Base-by-base conservation (phyloP, 2,888 invertebrate genomes). In the Drepanosiphum platanoidis region DNA sequence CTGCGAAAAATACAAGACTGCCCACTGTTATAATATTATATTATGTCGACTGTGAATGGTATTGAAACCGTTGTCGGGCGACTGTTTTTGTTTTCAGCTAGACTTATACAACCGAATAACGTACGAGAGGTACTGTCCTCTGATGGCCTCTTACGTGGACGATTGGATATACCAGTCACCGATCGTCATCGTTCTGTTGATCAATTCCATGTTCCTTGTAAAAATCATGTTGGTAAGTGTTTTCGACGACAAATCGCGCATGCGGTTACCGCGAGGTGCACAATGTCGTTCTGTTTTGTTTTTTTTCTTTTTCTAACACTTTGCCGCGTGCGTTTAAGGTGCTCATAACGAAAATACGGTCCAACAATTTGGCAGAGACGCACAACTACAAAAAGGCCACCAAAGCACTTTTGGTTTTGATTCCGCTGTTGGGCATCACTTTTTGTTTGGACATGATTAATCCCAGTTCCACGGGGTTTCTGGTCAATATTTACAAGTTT, bases 301-400 rank as follows among this genome's bases (percentile, higher is more conserved):
- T 52, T 22, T 15, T 22, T 22, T 5, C 3, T n/a, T 61, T 18
- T 22, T 32, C 5, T 61, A 30, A 34, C 32, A 18, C 30, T 39
- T 27, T 70, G 13, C 46, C n/a, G 36, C n/a, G n/a, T 89, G 87
- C 88, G 88, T 87, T 89, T 88, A 89, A 96, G 96, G 96, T 97
- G 79, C 92, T 98, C 87, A 96, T 98, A 89, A 97, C 97, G 46
- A 97, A 97, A 89, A 92, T 97, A 11, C 93, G 96, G 77, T 97
- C 97, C 32, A 95, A 97, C 30, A 96, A 96, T 89, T 95, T 95
- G 1, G 91, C 95, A 81, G 97, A 97, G 90, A 96, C 96, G 9
- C 95, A 96, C 88, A 97, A 97, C 90, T 96, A 95, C 90, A 92
- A 95, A 87, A 97, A 96, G 90, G 96, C 96, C 0, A 94, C 95